Evolutionary conservation across 1,140 invertebrate genomes (phyloP).

Genomic region (Ips nitidus): DNA sequence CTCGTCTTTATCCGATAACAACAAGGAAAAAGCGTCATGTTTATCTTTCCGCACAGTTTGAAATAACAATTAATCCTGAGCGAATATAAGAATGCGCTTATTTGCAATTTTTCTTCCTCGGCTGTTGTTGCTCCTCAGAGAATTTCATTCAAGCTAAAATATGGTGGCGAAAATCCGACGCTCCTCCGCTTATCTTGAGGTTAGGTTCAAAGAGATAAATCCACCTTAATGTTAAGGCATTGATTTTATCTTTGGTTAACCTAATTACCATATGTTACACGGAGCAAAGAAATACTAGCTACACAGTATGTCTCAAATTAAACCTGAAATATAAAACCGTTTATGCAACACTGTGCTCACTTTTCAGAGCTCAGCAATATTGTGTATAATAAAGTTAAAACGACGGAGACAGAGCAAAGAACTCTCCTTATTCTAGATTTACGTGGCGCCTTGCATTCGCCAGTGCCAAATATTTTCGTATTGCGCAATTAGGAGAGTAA

Average conservation of each 20-base stretch:
- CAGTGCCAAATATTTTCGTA: conserved; percentile 31
- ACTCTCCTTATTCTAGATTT: conserved; percentile 29
- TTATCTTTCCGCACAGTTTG: conserved; percentile 13
- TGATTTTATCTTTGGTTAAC: background rate
- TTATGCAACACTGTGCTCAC: too few relatives aligned
- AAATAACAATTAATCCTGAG: conserved; percentile 10
- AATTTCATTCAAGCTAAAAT: conserved; percentile 11
- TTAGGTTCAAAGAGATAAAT: conserved; percentile 14
- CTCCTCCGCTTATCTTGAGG: conserved; percentile 1
- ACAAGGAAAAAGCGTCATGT: background rate
- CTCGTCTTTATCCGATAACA: background rate
- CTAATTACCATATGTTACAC: background rate
- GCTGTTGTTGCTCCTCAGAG: conserved; percentile 2
- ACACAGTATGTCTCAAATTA: background rate
- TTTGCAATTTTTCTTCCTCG: conserved; percentile 12
- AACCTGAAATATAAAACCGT: too few relatives aligned
- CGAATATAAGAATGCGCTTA: conserved; percentile 12
- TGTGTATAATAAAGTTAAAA: conserved; percentile 6
- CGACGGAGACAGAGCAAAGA: conserved; percentile 28
- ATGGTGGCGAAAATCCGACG: conserved; percentile 3
- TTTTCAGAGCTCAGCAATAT: too few relatives aligned
- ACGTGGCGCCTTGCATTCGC: conserved; percentile 31
- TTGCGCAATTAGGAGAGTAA: background rate
- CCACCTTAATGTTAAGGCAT: background rate
- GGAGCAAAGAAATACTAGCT: background rate